Conservation (phyloP, 2,888 invertebrate genomes). For the Aspidiotus rigidus region DNA sequence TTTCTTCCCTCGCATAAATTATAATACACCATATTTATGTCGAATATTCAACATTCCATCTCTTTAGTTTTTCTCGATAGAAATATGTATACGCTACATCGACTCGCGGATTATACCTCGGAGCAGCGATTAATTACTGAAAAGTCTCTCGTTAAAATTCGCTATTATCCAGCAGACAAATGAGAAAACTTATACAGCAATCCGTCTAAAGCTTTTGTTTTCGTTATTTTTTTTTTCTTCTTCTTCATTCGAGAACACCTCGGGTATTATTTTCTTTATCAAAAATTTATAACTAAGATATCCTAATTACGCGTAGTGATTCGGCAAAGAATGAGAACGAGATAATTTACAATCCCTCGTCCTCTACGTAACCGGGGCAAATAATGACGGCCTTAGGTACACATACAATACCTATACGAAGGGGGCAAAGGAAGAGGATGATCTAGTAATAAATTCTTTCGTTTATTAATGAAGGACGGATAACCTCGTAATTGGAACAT, state of each 20-base stretch:
- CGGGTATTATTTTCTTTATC: neutral
- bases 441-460: constrained; percentile 33
- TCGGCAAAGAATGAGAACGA: constrained; percentile 10
- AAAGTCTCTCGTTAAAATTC: no score
- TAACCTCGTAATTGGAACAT: constrained; percentile 32
- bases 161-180: no score
- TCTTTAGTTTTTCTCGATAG: no score
- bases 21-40: no score
- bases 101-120: no score
- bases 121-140: no score
- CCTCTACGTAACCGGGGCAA: neutral
- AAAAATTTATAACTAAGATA: constrained; percentile 11
- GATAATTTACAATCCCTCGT: constrained; percentile 6
- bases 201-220: no score
- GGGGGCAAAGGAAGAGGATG: constrained; percentile 21
- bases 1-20: no score
- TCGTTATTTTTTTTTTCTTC: neutral
- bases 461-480: constrained; percentile 32
- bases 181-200: no score
- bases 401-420: neutral
- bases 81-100: no score
- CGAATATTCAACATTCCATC: no score
- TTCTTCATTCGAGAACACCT: neutral
- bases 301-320: constrained; percentile 12
- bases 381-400: neutral